Conservation (phyloP, 2,797 vertebrate species). For the Hylomyscus alleni region DNA sequence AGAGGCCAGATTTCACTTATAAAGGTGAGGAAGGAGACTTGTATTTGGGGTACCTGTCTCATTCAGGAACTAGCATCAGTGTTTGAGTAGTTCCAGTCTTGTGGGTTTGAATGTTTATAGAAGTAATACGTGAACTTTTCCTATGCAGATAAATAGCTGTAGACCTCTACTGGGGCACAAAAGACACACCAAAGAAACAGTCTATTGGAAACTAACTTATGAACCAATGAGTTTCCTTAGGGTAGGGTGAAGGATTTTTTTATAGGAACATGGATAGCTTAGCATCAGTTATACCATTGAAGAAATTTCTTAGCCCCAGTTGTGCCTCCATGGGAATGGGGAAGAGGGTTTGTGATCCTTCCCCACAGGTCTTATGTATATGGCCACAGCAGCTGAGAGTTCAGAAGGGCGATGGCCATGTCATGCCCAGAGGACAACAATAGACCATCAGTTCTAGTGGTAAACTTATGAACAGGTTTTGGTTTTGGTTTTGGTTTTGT, state of each 20-base stretch:
- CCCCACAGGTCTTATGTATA: not conserved
- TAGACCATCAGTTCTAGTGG: not conserved
- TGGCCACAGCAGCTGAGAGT: not conserved
- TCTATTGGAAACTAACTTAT: not conserved
- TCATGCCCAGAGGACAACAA: not conserved
- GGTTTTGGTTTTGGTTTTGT: not conserved
- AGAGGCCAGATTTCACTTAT: slow-evolving; percentile 23
- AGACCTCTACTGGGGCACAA: not conserved
- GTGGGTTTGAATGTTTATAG: not conserved
- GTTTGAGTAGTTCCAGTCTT: not conserved
- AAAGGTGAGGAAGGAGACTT: not conserved
- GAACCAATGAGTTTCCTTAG: not conserved
- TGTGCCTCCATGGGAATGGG: not conserved
- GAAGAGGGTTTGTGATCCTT: not conserved
- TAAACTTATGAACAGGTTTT: not conserved
- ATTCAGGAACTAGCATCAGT: not conserved
- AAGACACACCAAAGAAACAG: not conserved
- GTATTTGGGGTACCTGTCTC: not conserved
- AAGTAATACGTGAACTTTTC: not conserved
- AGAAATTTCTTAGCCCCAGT: not conserved
- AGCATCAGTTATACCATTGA: not conserved
- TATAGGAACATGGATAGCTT: not conserved
- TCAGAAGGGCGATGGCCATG: not conserved
- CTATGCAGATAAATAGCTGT: not conserved
- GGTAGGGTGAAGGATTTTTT: not conserved